Evolutionary conservation across 2,888 invertebrate species (phyloP).

Genomic region (Cephus spinipes): DNA sequence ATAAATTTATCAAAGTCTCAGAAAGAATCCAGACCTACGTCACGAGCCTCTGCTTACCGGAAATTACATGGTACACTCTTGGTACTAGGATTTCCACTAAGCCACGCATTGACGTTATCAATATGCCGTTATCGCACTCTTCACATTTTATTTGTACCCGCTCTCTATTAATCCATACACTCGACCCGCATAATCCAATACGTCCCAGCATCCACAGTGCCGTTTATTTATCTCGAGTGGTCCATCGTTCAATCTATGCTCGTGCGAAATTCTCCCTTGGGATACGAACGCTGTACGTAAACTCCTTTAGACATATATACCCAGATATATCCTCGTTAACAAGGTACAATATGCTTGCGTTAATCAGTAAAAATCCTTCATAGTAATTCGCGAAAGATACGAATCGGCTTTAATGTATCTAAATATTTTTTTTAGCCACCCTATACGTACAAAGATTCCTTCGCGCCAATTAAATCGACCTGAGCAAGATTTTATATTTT

Average conservation of each 20-base stretch:
- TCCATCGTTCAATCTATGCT: constrained; percentile 45
- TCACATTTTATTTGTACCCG: background rate
- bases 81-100: background rate
- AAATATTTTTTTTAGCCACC: background rate
- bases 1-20: background rate
- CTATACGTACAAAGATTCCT: background rate
- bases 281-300: constrained; percentile 5
- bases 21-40: background rate
- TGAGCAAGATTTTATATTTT: background rate
- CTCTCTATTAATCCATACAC: background rate
- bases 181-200: constrained; percentile 39
- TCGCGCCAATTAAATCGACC: background rate
- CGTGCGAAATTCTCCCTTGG: constrained; percentile 27
- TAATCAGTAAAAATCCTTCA: background rate
- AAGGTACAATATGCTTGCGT: background rate
- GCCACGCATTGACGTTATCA: background rate
- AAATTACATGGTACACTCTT: background rate
- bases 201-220: constrained; percentile 3
- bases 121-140: background rate
- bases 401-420: background rate
- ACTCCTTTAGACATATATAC: background rate
- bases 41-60: background rate
- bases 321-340: background rate
- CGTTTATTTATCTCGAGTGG: constrained; percentile 49
- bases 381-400: background rate